These are phyloP conservation scores for Saccopteryx leptura DNA, from an alignment of 2,113 vertebrate genomes.

Conservation along the genomic window DNA sequence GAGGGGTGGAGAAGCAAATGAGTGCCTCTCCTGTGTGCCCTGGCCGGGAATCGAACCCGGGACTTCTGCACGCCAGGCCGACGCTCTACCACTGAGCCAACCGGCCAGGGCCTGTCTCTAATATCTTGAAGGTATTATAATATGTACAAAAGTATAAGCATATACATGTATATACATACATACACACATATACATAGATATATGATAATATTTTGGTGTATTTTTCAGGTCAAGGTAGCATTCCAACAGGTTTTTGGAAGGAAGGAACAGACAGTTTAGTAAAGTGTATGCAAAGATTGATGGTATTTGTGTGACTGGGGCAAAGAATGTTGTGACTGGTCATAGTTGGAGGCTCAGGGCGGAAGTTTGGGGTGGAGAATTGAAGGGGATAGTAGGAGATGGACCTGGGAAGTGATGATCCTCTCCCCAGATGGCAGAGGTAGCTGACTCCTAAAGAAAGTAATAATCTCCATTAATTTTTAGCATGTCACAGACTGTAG, in stretches of 20 bases:
- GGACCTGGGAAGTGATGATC: neutral
- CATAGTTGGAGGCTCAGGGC: neutral
- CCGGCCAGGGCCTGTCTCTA: neutral
- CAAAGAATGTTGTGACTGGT: too few species aligned
- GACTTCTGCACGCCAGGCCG: too few species aligned
- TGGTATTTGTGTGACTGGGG: neutral
- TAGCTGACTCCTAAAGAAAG: neutral
- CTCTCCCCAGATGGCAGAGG: neutral
- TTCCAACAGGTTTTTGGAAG: neutral
- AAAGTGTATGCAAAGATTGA: neutral
- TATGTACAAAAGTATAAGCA: neutral
- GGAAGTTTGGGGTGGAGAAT: neutral
- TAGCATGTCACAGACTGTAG: neutral
- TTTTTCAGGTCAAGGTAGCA: neutral
- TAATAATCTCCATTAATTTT: neutral
- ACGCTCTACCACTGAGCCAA: too few species aligned
- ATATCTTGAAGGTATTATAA: neutral
- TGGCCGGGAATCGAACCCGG: too few species aligned
- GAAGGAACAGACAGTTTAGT: neutral
- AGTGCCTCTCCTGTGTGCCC: too few species aligned
- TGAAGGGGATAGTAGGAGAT: neutral
- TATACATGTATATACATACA: too few species aligned
- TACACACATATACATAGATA: too few species aligned
- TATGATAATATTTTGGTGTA: neutral
- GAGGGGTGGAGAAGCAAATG: too few species aligned